These are phyloP conservation scores for Echiichthys vipera DNA, from an alignment of 2,797 vertebrate genomes.

Conservation along the genomic window DNA sequence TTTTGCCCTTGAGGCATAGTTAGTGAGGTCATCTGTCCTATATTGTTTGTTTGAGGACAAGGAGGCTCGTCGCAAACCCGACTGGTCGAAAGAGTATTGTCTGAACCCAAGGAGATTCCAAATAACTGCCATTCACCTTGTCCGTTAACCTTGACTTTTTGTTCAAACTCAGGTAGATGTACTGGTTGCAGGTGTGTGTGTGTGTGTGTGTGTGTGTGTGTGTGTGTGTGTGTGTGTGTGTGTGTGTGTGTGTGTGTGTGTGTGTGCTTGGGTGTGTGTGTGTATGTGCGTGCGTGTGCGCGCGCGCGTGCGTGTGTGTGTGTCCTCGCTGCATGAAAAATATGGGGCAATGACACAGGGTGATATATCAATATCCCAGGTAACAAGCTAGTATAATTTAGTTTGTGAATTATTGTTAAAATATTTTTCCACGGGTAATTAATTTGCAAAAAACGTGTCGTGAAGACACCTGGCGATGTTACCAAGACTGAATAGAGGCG, in stretches of 20 bases:
- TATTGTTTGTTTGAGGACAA: slow-evolving; percentile 66
- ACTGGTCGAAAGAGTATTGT: slow-evolving; percentile 40
- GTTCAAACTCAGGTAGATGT: slow-evolving; percentile 41
- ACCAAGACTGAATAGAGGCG: slow-evolving; percentile 13
- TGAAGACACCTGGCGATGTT: slow-evolving; percentile 15
- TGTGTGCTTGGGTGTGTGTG: no score
- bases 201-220: no score
- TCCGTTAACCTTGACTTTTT: slow-evolving; percentile 69
- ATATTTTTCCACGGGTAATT: not conserved
- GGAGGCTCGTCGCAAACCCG: slow-evolving; percentile 42
- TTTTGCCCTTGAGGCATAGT: slow-evolving; percentile 82
- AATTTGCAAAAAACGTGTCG: not conserved
- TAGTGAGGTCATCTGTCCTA: slow-evolving; percentile 76
- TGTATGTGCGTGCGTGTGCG: no score
- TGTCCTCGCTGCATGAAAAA: not conserved
- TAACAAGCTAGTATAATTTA: slow-evolving; percentile 23
- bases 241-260: no score
- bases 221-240: no score
- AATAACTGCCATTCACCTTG: slow-evolving; percentile 62
- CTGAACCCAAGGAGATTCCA: slow-evolving; percentile 34
- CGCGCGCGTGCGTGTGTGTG: slow-evolving; percentile 47
- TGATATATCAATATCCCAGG: slow-evolving; percentile 20
- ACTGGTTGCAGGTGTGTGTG: slow-evolving; percentile 39
- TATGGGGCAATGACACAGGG: slow-evolving; percentile 17
- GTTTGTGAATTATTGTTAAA: slow-evolving; percentile 23